A percentile compares a stretch with the other conserved stretches of the same genome.
Conservation (phyloP, 2,797 vertebrate species). For the Petrocephalus schoutedeni region DNA sequence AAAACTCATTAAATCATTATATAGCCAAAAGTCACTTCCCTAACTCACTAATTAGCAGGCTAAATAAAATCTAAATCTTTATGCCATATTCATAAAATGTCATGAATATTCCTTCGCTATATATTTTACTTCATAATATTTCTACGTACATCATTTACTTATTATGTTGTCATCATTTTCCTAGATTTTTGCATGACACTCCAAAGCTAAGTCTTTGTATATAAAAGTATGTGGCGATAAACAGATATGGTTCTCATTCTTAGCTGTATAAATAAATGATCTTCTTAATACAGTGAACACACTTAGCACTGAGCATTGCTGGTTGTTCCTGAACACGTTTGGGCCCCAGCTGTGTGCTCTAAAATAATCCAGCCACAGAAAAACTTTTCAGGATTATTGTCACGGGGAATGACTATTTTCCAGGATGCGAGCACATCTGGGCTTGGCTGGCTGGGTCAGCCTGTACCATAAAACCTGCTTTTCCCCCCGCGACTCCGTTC, state of each 20-base stretch:
- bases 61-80: not conserved
- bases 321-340: not conserved
- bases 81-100: not conserved
- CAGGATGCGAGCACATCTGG: slow-evolving; percentile 8
- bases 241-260: not conserved
- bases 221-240: not conserved
- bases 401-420: not conserved
- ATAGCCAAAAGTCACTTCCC: not conserved
- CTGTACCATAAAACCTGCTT: not conserved
- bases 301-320: not conserved
- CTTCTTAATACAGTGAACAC: not conserved
- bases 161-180: not conserved
- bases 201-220: not conserved
- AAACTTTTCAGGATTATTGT: not conserved
- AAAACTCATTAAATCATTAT: not conserved
- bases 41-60: not conserved
- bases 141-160: not conserved
- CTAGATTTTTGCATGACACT: not conserved
- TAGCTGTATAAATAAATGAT: not conserved
- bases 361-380: not conserved
- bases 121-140: not conserved
- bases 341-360: not conserved
- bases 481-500: not conserved
- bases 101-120: not conserved
- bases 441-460: not conserved